These are phyloP conservation scores for Pyxicephalus adspersus DNA, from an alignment of 2,113 vertebrate genomes.

Conservation along the genomic window DNA sequence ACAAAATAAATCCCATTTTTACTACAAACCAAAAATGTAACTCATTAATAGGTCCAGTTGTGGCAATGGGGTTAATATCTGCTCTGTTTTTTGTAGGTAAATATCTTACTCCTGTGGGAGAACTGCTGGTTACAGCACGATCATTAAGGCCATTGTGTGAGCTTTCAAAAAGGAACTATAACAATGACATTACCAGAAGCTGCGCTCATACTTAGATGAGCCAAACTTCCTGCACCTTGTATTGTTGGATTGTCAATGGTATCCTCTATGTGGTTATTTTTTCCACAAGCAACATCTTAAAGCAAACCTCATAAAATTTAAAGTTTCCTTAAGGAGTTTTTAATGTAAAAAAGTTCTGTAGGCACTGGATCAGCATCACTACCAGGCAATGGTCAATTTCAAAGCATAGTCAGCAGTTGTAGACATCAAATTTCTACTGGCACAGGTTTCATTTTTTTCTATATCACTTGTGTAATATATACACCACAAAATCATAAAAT, in stretches of 20 bases:
- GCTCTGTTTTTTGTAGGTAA: constrained; percentile 4
- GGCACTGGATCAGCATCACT: no score
- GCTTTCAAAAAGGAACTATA: constrained; percentile 25
- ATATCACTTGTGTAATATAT: no score
- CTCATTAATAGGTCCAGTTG: not conserved
- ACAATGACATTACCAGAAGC: constrained; percentile 23
- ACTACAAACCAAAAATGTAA: no score
- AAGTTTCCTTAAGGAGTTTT: no score
- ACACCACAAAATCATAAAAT: no score
- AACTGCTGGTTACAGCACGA: not conserved
- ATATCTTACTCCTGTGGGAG: constrained; percentile 7
- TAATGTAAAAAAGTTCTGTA: no score
- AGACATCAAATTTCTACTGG: no score
- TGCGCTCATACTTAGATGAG: constrained; percentile 1
- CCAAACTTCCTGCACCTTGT: constrained; percentile 24
- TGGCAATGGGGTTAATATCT: not conserved
- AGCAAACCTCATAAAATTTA: no score
- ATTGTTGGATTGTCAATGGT: not conserved
- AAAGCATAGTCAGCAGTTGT: no score
- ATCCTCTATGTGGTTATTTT: not conserved
- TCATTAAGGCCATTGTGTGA: constrained; percentile 23
- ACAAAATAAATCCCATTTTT: no score
- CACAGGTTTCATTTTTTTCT: no score
- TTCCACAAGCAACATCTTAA: not conserved
- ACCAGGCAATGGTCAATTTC: no score